Base-by-base conservation (phyloP, 1,140 invertebrate genomes). In the Danaus melanippus region DNA sequence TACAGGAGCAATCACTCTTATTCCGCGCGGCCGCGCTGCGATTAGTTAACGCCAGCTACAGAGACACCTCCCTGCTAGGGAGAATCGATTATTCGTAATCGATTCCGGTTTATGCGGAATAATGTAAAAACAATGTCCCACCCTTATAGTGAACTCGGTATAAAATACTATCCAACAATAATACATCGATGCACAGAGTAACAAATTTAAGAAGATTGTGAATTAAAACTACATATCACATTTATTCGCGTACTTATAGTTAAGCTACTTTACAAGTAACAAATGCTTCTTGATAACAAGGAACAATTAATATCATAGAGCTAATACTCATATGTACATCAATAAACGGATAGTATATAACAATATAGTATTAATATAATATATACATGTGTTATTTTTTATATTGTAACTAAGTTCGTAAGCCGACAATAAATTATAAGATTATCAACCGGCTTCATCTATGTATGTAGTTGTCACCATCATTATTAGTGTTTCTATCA, bases 31-130 rank as follows among this genome's bases (percentile, higher is more conserved):
- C 84, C 84, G 81, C 75, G 74, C 71, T 69, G 56, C 81, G 73
- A 86, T 86, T 86, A 84, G 77, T 86, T 80, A 86, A 84, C 80
- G 84, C 77, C 84, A 60, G 68, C 62, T 73, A 75, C 79, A 84
- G 81, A 79, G 79, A 82, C 81, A 82, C 71, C 69, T 60, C 70
- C 76, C 75, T 76, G 71, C 74, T 64, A 58, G 60, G 58, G 66
- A 63, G 56, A 79, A 85, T 85, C 79, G 82, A 83, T 81, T 80
- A 69, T 74, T 60, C 53, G 69, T 81, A 78, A 83, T 84, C 80
- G 79, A 84, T 82, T 82, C 69, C 59, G 64, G 71, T 69, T 67
- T 59, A 63, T 59, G 51, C 53, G 52, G 55, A 63, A 60, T 60
- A 52, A 56, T 60, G 64, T 64, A 32, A 32, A 32, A 32, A 32